Conservation (phyloP, 1,140 invertebrate species). For the Calliphora vicina region DNA sequence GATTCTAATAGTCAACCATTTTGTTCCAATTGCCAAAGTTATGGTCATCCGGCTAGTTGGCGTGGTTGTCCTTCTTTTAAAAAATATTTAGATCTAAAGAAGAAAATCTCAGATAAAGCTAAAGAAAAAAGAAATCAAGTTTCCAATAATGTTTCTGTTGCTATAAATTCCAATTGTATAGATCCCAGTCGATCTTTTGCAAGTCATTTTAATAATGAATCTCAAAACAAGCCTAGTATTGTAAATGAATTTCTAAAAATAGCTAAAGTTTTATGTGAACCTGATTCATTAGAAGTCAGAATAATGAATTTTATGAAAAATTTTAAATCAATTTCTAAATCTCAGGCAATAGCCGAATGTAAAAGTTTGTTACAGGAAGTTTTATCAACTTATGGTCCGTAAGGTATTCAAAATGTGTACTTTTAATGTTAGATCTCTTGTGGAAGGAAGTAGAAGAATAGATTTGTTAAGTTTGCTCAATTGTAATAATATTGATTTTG, state of each 20-base stretch:
- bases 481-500: neutral
- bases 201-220: neutral
- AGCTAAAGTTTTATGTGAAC: neutral
- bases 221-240: neutral
- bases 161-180: neutral
- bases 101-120: too few species aligned
- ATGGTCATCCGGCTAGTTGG: too few species aligned
- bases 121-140: too few species aligned
- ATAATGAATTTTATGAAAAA: neutral
- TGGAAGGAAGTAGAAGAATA: neutral
- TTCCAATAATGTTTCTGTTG: neutral
- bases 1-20: neutral
- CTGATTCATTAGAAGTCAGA: neutral
- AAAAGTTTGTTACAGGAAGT: neutral
- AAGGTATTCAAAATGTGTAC: neutral
- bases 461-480: neutral
- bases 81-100: too few species aligned
- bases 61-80: too few species aligned
- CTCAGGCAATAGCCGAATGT: neutral
- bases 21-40: neutral
- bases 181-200: neutral
- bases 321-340: neutral
- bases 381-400: neutral
- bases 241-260: neutral
- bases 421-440: neutral